Conservation (phyloP, 2,113 vertebrate species). For the Nipponia nippon region DNA sequence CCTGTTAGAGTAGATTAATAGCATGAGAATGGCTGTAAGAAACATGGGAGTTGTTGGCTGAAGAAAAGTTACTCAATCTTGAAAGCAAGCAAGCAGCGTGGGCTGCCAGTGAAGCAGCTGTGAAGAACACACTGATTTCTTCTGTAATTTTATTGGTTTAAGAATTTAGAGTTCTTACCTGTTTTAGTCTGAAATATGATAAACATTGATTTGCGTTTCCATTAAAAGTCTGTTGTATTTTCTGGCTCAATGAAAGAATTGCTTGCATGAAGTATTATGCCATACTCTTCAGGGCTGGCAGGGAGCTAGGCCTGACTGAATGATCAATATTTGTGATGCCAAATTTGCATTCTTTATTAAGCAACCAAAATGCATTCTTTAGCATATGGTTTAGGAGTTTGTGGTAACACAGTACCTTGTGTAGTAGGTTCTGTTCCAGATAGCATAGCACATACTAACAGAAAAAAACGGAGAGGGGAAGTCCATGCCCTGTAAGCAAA, state of each 20-base stretch:
- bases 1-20: neutral
- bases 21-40: neutral
- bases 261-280: neutral
- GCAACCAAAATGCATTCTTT: neutral
- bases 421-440: neutral
- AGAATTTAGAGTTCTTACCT: neutral
- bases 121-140: neutral
- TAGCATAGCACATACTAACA: neutral
- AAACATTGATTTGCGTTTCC: neutral
- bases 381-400: neutral
- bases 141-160: neutral
- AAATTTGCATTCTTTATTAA: neutral
- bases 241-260: neutral
- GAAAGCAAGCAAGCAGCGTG: neutral
- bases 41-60: neutral
- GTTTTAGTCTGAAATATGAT: neutral
- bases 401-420: neutral
- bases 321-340: neutral
- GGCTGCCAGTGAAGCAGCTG: neutral
- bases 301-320: neutral
- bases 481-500: conserved; percentile 24
- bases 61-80: neutral
- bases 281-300: neutral
- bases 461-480: conserved; percentile 12
- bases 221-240: neutral